A percentile compares a stretch with the other conserved stretches of the same genome.
Evolutionary conservation across 2,113 vertebrate species (phyloP).

Genomic region (Cheilinus undulatus): DNA sequence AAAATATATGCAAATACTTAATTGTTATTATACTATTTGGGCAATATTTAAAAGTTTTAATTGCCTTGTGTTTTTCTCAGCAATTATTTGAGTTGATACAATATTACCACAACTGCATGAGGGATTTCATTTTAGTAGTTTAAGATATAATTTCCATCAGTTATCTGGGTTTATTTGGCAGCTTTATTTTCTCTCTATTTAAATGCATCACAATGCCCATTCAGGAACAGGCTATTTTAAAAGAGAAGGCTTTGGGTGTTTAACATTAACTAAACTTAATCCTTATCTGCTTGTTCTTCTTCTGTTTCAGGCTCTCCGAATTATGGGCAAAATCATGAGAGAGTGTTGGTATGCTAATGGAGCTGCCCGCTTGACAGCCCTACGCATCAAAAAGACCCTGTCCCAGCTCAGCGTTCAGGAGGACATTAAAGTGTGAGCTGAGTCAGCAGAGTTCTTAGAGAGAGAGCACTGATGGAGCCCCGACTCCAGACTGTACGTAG

Average conservation of each 20-base stretch:
- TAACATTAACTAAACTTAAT: background rate
- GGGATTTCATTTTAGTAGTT: no score
- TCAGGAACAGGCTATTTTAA: background rate
- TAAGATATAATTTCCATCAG: no score
- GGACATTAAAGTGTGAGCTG: constrained; percentile 90
- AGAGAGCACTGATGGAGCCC: constrained; percentile 9
- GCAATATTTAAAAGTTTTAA: no score
- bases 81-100: no score
- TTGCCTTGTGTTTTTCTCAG: no score
- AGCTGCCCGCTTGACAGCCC: constrained; percentile 91
- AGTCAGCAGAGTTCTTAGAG: constrained; percentile 12
- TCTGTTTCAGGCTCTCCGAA: constrained; percentile 87
- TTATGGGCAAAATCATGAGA: constrained; percentile 98
- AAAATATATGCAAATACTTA: no score
- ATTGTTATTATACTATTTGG: no score
- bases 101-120: no score
- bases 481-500: constrained; percentile 16
- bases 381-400: constrained; percentile 97
- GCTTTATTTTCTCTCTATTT: no score
- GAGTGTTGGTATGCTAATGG: constrained; percentile 98
- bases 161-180: no score
- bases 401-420: constrained; percentile 96
- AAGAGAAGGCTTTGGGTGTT: background rate
- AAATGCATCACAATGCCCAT: background rate
- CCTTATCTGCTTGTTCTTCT: background rate